Conservation (phyloP, 1,140 invertebrate genomes). For the Drosophila obscura region DNA sequence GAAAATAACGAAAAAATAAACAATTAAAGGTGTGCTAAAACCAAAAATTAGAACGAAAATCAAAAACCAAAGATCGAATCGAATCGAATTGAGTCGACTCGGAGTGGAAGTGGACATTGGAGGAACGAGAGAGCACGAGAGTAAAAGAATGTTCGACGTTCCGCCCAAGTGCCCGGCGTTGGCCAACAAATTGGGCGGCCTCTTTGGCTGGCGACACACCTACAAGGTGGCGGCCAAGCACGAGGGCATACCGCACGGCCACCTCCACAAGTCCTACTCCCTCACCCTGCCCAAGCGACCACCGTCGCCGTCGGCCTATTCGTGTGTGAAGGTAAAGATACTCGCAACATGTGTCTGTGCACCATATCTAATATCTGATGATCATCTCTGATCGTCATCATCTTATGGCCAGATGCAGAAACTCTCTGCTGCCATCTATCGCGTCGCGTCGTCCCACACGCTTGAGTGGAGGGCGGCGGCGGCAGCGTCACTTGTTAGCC, state of each 20-base stretch:
- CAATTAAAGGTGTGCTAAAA: conserved; percentile 15
- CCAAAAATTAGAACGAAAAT: conserved; percentile 11
- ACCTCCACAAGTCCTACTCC: conserved; percentile 82
- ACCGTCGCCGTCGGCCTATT: conserved; percentile 66
- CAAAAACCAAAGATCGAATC: conserved; percentile 16
- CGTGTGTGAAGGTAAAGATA: conserved; percentile 64
- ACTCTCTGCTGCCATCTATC: conserved; percentile 19
- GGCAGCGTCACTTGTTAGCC: conserved; percentile 20
- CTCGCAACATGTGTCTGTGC: background rate
- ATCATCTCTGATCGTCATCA: background rate
- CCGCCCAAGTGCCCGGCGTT: conserved; percentile 86
- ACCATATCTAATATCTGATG: background rate
- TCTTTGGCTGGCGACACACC: conserved; percentile 90
- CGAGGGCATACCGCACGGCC: conserved; percentile 86
- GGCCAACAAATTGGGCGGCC: conserved; percentile 88
- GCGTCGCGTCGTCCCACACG: background rate
- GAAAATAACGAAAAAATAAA: conserved; percentile 1
- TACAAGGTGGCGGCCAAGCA: conserved; percentile 90
- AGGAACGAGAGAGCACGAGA: background rate
- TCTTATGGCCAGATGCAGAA: conserved; percentile 4
- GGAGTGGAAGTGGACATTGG: conserved; percentile 2
- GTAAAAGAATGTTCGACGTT: conserved; percentile 73
- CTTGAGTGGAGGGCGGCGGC: background rate
- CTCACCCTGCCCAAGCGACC: conserved; percentile 79
- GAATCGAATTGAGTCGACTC: too few relatives aligned